Evolutionary conservation across 1,140 invertebrate genomes (phyloP), one percentile per base, ranked within the genome.

Genomic region (Latrodectus geometricus): DNA sequence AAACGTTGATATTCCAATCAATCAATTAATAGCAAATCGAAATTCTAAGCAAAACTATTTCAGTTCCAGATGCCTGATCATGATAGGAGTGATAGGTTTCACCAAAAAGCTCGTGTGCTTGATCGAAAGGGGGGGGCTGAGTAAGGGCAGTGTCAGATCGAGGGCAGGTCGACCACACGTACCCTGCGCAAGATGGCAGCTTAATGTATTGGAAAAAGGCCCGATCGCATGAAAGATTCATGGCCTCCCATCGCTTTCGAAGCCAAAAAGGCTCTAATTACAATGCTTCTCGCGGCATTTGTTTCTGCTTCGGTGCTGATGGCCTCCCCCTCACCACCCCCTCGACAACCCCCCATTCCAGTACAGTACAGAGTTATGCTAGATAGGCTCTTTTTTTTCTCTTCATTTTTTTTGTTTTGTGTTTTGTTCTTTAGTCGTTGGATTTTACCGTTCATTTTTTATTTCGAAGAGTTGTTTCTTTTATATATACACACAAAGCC

Each of bases 191-290:
- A 79, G 69, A 72, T 83, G 73, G 54, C 50, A 23, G 82, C 76
- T 84, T 84, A 84, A 84, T 84, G 82, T 75, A 84, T 84, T 84
- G 82, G 73, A 84, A 84, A 84, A 84, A 76, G 82, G 54, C 61
- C 54, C 50, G 80, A 83, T 74, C 54, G 61, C 82, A 84, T 84
- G 73, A 84, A 84, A 76, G 82, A 84, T 84, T 84, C 82, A 84
- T 84, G 74, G 82, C 8, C 12, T 35, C 48, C 61, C 70, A 73
- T 83, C 48, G 70, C 20, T 83, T 83, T 61, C 54, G 52, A 61
- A 69, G 56, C 82, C 82, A 84, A 84, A 84, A 84, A 76, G 82
- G 82, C 65, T 84, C 82, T 84, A 84, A 84, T 84, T 84, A 84
- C 82, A 76, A 84, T 84, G 82, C 82, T 35, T 35, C 65, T 76